A percentile compares a stretch with the other conserved stretches of the same genome.
These are phyloP conservation scores for Tenthredo livida DNA, from an alignment of 2,888 invertebrate species.

Conservation along the genomic window DNA sequence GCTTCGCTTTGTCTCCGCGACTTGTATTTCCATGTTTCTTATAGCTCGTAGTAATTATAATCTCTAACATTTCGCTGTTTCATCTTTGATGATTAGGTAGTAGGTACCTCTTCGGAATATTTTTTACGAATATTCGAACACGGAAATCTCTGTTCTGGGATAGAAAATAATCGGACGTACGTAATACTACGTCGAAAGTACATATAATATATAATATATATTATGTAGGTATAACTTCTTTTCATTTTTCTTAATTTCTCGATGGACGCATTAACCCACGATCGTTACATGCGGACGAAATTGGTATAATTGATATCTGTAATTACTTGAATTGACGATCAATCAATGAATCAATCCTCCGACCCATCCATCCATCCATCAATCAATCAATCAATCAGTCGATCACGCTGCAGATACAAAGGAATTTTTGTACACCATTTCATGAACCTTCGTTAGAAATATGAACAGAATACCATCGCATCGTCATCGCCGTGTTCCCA, in stretches of 20 bases:
- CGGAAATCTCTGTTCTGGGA: not conserved
- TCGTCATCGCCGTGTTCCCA: not conserved
- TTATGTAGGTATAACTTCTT: not conserved
- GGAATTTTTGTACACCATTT: not conserved
- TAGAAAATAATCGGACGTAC: not conserved
- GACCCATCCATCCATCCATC: not conserved
- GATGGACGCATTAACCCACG: not conserved
- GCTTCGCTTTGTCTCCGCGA: not conserved
- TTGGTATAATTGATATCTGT: conserved; percentile 16
- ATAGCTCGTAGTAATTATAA: not conserved
- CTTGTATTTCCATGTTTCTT: conserved; percentile 16
- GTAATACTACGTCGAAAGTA: not conserved
- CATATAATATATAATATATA: too few relatives aligned
- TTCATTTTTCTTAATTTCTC: not conserved
- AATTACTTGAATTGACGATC: not conserved
- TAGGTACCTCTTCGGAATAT: not conserved
- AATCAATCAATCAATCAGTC: not conserved
- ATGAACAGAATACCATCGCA: not conserved
- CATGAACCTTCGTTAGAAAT: not conserved
- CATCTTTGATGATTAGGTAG: not conserved
- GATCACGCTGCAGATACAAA: not conserved
- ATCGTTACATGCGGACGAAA: not conserved
- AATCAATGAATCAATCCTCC: conserved; percentile 1
- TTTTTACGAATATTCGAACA: not conserved
- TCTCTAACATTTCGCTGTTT: not conserved